Base-by-base conservation (phyloP, 30 jellyfish, hydroid and myxozoan species). In the Nemopilema nomurai region DNA sequence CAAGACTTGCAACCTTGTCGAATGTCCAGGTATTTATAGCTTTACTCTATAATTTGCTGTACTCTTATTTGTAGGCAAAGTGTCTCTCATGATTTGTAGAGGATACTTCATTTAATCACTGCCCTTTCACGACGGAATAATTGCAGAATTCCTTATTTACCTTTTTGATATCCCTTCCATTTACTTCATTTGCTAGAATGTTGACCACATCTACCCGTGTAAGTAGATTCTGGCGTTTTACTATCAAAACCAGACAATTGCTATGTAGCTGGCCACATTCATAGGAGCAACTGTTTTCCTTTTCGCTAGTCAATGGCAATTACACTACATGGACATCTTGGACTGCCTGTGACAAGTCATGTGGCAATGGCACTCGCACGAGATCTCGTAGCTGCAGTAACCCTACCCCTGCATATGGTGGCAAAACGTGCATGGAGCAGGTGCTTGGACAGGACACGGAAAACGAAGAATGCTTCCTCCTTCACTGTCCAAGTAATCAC, bases 401-500 rank as follows among this genome's bases (percentile, higher is more conserved):
- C 75, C 96, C 96, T 9, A 27, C 96, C 17, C 96, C 98, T 29
- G 93, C 91, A 0, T 26, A 51, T 67, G 96, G 98, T 18, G 98
- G 98, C 18, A 73, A 74, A 52, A 68, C 95, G 27, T 92, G 98
- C 62, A 41, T 83, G 0, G 94, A 85, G 33, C 94, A 85, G 85
- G 90, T 90, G 17, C 87, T 86, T 1, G 98, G 98, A 4, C 87
- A 82, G 69, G 96, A 83, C 41, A 81, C 87, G 8, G 95, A 86
- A 19, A 67, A 81, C 30, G 94, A 92, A 76, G 79, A 71, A 49
- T 92, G 98, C 89, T 87, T 76, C 62, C 52, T 85, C 7, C 79
- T 67, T 26, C 90, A 83, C 30, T 90, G 97, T 75, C 97, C 95
- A 8, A 66, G 97, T 90, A 80, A 49, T 87, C 57, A 41, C 13